Percentiles rank a stretch among this genome's conserved stretches.
Evolutionary conservation across 1,140 invertebrate species (phyloP).

Genomic region (Drosophila melanica): DNA sequence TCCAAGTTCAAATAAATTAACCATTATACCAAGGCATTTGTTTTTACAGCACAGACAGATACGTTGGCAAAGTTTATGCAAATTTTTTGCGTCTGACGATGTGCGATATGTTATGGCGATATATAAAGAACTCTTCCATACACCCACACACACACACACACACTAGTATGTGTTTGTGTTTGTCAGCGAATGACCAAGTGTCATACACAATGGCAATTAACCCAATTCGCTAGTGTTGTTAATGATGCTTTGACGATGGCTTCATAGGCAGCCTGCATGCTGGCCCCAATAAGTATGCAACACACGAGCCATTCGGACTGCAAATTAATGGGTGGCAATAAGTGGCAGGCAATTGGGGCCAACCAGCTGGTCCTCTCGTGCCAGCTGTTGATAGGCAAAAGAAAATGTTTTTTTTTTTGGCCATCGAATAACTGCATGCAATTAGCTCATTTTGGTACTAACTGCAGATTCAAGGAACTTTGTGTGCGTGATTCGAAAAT

Average conservation of each 20-base stretch:
- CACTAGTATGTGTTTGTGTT: not conserved
- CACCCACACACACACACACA: not conserved
- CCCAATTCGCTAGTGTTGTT: constrained; percentile 66
- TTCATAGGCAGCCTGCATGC: constrained; percentile 13
- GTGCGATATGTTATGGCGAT: constrained; percentile 43
- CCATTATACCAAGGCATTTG: constrained; percentile 67
- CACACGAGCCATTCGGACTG: constrained; percentile 52
- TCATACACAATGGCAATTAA: constrained; percentile 72
- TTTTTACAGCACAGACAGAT: constrained; percentile 63
- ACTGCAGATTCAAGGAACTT: not conserved
- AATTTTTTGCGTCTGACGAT: constrained; percentile 60
- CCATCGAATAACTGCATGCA: constrained; percentile 33
- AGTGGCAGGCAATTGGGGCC: constrained; percentile 20
- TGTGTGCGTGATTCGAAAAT: not conserved
- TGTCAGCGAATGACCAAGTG: constrained; percentile 50
- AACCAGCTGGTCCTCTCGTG: constrained; percentile 11
- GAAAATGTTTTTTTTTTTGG: constrained; percentile 3
- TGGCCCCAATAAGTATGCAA: constrained; percentile 50
- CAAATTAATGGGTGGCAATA: constrained; percentile 62
- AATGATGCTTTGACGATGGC: constrained; percentile 56
- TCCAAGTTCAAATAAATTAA: constrained; percentile 54
- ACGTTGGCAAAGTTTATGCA: constrained; percentile 58
- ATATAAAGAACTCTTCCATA: not conserved
- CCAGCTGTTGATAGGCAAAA: constrained; percentile 5
- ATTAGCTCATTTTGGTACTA: constrained; percentile 29